Percentiles rank a stretch among this genome's conserved stretches.
These are phyloP conservation scores for Amphilophus citrinellus DNA, from an alignment of 2,113 vertebrate genomes.

Conservation along the genomic window DNA sequence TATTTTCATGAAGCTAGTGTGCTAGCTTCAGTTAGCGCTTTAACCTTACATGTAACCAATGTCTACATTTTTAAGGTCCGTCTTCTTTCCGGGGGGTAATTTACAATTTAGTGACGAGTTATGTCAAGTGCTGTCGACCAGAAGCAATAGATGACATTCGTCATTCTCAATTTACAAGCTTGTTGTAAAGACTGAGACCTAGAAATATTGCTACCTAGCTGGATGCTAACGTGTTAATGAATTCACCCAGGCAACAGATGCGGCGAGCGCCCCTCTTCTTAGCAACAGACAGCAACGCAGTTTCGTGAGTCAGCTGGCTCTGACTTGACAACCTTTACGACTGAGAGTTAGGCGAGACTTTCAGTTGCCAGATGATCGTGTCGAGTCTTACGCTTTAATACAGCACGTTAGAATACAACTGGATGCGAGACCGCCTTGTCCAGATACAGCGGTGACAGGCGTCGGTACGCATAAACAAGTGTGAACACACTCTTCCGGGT, in stretches of 20 bases:
- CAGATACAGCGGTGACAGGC: background rate
- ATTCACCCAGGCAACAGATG: slow-evolving; percentile 72
- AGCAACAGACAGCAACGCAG: slow-evolving; percentile 15
- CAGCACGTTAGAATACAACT: background rate
- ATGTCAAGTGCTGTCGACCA: background rate
- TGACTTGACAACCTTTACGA: background rate
- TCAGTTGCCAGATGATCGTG: background rate
- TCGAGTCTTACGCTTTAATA: background rate
- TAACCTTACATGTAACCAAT: slow-evolving; percentile 29
- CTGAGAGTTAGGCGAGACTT: background rate
- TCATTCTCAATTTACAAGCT: slow-evolving; percentile 6
- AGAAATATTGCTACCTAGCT: slow-evolving; percentile 33
- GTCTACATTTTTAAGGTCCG: slow-evolving; percentile 4
- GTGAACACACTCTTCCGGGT: slow-evolving; percentile 13
- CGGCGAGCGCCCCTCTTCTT: slow-evolving; percentile 27
- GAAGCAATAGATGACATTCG: slow-evolving; percentile 35
- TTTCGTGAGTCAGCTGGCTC: slow-evolving; percentile 38
- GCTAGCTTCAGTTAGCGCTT: slow-evolving; percentile 51
- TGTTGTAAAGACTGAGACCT: background rate
- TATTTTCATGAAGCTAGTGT: slow-evolving; percentile 40
- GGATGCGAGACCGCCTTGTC: background rate
- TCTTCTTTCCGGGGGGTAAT: background rate
- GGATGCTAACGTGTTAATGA: slow-evolving; percentile 59
- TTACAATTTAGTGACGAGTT: background rate
- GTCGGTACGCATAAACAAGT: slow-evolving; percentile 20